Evolutionary conservation across 2,797 vertebrate species (phyloP), one percentile per base, ranked within the genome.

Genomic region (Gymnopithys bicolor): DNA sequence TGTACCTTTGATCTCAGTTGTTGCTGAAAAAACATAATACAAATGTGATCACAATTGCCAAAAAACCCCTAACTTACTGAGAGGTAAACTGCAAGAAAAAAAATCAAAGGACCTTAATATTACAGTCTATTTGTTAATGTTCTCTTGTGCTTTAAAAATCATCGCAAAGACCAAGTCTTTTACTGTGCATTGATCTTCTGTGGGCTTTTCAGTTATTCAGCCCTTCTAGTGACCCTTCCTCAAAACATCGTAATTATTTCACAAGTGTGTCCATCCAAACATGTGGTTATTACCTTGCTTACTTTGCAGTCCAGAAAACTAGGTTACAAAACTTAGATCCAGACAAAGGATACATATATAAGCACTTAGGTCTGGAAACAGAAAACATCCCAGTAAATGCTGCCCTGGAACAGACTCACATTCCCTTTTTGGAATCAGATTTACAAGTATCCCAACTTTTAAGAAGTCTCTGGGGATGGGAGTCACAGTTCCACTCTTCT

Each of bases 191-290:
- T 94, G 45, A 82, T 76, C 32, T 94, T 59, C 48, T 33, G 23
- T 76, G 56, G 45, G 51, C 52, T 89, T 73, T 94, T 63, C 77
- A 89, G 46, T 77, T 87, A 77, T 70, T 87, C 48, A 79, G 23
- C 13, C 27, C 21, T 92, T 73, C 41, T 70, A 67, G 32, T 0
- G 14, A 89, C 63, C 59, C 59, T 85, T 79, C 45, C 63, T 82
- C 48, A 89, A 85, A 87, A 82, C 24, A 49, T 25, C 16, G 68
- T 32, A 79, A 21, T 33, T 74, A 74, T 74, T 95, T 92, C 56
- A 46, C 16, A 74, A 13, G 21, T 3, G 6, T 39, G 25, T 13
- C 3, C 5, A 56, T 46, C 19, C n/a, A 64, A 27, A 25, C 11
- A n/a, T 5, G 5, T 4, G 2, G 2, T 45, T 87, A 45, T 60